Evolutionary conservation across 2,888 invertebrate species (phyloP), one percentile per base, ranked within the genome.

Genomic region (Chloromyia formosa): DNA sequence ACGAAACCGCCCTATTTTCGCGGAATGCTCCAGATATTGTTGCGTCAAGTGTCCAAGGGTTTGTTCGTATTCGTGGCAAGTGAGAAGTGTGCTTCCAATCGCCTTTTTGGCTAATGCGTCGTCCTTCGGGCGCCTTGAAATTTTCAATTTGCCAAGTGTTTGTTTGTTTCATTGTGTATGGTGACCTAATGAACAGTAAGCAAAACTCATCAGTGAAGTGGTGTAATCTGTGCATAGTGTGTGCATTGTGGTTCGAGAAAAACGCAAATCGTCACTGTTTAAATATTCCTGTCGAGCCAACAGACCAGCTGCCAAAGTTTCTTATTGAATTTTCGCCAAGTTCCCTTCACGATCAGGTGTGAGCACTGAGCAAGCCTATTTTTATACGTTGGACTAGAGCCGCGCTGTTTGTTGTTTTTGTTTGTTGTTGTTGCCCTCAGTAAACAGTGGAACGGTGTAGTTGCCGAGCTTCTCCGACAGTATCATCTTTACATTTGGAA

Each of bases 301-400:
- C 66, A 49, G 49, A 18, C 10, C n/a, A 22, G 66, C 45, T 49
- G 66, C 66, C 49, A 66, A 66, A 62, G 7, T 22, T 66, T 66
- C 66, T 49, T 20, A 66, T 66, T 66, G 66, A 66, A 66, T 66
- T 49, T 4, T 22, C 66, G 66, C 66, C 66, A 66, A 66, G 23
- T 62, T 62, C 40, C 66, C 35, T 18, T 14, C 10, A 42, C 9
- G 40, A 14, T 64, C 64, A 66, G 49, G 66, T 66, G 66, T 42
- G 35, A 66, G 22, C 18, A 49, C 45, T 66, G 16, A 22, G 0
- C n/a, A 49, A 49, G 27, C 27, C 27, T 35, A 35, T 35, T 35
- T 35, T 35, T 35, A 35, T 35, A 35, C 27, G 27, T 35, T 35
- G 27, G 7, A 35, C 27, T 35, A 35, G 2, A 35, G 27, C n/a